Evolutionary conservation across 2,797 vertebrate species (phyloP).

Genomic region (Esox masquinongy): DNA sequence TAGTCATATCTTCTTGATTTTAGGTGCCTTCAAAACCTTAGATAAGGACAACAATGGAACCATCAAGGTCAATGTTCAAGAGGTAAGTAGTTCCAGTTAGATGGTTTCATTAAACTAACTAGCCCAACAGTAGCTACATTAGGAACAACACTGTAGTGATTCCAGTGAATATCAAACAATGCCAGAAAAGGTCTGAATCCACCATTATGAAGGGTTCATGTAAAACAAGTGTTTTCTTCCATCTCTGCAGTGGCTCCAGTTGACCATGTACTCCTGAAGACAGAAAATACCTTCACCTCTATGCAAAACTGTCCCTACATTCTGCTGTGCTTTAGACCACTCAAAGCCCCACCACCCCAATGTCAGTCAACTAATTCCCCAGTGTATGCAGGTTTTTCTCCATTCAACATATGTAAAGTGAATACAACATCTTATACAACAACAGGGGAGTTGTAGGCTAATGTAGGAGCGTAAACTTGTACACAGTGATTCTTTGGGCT

Average conservation of each 20-base stretch:
- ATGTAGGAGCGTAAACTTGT: conserved; percentile 20
- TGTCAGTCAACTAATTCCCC: conserved; percentile 20
- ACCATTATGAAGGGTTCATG: not conserved
- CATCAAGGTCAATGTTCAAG: conserved; percentile 83
- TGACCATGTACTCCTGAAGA: conserved; percentile 93
- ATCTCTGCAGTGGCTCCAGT: conserved; percentile 86
- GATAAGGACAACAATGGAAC: conserved; percentile 81
- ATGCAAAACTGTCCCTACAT: conserved; percentile 39
- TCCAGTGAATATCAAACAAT: not conserved
- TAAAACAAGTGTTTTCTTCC: not conserved
- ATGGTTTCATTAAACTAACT: not conserved
- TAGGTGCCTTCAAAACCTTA: conserved; percentile 88
- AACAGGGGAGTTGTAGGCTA: conserved; percentile 2
- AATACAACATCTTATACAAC: conserved; percentile 4
- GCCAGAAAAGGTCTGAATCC: not conserved
- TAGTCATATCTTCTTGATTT: conserved; percentile 15
- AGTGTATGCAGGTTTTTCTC: conserved; percentile 34
- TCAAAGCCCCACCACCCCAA: not conserved
- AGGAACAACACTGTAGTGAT: not conserved
- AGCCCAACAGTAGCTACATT: not conserved
- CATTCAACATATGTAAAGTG: not conserved
- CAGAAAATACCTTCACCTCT: conserved; percentile 4
- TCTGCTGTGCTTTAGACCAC: conserved; percentile 13
- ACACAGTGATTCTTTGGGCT: conserved; percentile 1
- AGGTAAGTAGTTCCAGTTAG: conserved; percentile 72